Evolutionary conservation across 2,797 vertebrate species (phyloP), one percentile per base, ranked within the genome.

Genomic region (Tangara arthus): DNA sequence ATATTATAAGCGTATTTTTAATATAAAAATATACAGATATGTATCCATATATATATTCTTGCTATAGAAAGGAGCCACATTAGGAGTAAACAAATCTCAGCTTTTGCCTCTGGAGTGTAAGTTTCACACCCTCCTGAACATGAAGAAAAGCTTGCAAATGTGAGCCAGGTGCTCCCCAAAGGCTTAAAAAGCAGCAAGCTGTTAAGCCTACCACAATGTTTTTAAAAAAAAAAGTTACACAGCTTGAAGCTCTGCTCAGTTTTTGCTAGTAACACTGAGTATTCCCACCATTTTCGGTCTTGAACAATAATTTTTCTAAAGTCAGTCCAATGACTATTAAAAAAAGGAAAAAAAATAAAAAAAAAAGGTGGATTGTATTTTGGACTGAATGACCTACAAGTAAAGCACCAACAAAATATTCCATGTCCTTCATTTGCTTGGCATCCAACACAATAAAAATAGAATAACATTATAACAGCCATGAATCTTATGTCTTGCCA

Each of bases 361-460:
- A 57, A 60, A 37, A 70, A 34, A 19, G 11, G 2, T n/a, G 3
- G 11, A 24, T 76, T 53, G 11, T 44, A 82, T 92, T 93, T 95
- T 73, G 21, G 17, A 66, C 39, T 47, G 47, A 82, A 69, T 65
- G n/a, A 55, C 27, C n/a, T 50, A 5, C 26, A 83, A 78, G 34
- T 80, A 85, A 89, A 53, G 17, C 53, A 88, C 27, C 24, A 83
- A 75, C 22, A 90, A 88, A 95, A 89, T 77, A 85, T 89, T 94
- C 64, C 49, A 26, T 73, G 15, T 35, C 69, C 35, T 94, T 65
- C 59, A 72, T 88, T 91, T 86, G 18, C 69, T 87, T 81, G 60
- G 83, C 57, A 89, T 86, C 61, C 65, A 91, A 46, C 22, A 85
- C 69, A 94, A 88, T 91, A 91, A 93, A 94, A 89, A 72, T 28